phyloP scores from a whole-genome alignment of 2,113 vertebrate species.

The Pseudopipra pipra region DNA sequence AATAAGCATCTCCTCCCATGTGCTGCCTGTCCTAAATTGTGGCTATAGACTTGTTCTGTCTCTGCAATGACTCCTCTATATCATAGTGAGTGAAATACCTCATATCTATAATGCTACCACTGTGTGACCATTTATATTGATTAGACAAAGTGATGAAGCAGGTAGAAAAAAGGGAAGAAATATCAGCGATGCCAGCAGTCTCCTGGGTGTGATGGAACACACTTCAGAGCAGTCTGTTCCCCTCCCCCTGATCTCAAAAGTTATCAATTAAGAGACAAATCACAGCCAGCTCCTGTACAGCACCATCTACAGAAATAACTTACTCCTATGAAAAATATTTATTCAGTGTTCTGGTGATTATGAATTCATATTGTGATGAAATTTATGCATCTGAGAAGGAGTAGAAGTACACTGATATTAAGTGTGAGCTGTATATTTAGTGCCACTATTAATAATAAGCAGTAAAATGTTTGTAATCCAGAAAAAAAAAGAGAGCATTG shows the following conservation, averaged over 20 bases:
- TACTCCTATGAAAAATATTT: neutral
- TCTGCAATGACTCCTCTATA: neutral
- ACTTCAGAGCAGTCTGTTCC: neutral
- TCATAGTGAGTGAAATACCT: neutral
- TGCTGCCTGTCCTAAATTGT: neutral
- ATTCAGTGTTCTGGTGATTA: neutral
- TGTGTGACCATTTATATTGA: neutral
- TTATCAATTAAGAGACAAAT: neutral
- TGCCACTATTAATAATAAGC: neutral
- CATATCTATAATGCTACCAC: neutral
- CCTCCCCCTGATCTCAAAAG: neutral
- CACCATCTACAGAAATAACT: neutral
- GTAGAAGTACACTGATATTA: neutral
- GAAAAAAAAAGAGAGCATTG: neutral
- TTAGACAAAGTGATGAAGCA: neutral
- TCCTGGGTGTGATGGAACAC: neutral
- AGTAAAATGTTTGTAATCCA: neutral
- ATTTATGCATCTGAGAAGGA: neutral
- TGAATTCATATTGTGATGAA: neutral
- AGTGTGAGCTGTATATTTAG: neutral
- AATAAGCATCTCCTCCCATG: accelerated
- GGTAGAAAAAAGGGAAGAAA: neutral
- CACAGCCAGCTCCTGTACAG: neutral
- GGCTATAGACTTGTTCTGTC: neutral
- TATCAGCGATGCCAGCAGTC: neutral